Conservation (phyloP, 2,888 invertebrate species). For the Arrhopalites spinosus region DNA sequence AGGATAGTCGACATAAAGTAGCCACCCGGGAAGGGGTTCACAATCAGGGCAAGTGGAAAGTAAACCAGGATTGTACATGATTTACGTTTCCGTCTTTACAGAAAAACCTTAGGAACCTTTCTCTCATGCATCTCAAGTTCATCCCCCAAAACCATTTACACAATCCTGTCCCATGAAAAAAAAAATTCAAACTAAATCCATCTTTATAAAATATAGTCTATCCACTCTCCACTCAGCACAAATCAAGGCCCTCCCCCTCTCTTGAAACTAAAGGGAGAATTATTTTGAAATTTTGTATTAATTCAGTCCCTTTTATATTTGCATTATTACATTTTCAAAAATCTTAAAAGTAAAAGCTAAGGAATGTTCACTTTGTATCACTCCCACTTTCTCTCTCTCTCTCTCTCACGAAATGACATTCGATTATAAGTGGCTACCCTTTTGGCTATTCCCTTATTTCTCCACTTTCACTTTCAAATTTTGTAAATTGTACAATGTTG, state of each 20-base stretch:
- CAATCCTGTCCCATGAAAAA: no score
- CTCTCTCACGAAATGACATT: neutral
- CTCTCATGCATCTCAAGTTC: neutral
- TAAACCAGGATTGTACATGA: neutral
- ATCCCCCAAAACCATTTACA: neutral
- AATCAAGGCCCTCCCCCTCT: no score
- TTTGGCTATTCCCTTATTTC: neutral
- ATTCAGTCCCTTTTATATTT: neutral
- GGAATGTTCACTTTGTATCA: no score
- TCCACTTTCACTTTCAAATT: neutral
- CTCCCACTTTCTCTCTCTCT: neutral
- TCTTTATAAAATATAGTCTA: no score
- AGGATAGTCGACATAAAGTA: constrained; percentile 1
- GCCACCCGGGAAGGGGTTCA: neutral
- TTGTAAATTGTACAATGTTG: neutral
- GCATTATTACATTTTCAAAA: neutral
- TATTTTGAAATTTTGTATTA: no score
- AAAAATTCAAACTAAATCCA: no score
- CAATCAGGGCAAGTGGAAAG: constrained; percentile 1
- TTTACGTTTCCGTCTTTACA: neutral
- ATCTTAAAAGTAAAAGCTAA: no score
- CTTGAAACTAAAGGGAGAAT: no score
- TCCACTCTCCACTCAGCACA: no score
- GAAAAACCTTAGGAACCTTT: neutral
- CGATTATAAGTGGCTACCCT: neutral